Conservation (phyloP, 2,888 invertebrate species). For the Ichneumoninae sp. region DNA sequence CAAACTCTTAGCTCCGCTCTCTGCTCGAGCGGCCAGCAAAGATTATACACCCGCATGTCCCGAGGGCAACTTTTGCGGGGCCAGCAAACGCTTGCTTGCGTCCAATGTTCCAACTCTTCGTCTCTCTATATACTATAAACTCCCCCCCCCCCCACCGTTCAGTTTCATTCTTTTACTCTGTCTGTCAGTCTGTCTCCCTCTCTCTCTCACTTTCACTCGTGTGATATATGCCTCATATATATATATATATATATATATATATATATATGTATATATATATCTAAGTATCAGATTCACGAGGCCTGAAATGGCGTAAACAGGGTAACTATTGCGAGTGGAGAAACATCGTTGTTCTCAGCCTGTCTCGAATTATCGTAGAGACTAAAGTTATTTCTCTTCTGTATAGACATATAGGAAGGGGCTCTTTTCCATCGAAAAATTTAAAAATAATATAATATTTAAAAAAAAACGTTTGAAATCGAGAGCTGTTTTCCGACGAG, state of each 20-base stretch:
- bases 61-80: slow-evolving; percentile 77
- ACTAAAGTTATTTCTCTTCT: not conserved
- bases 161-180: slow-evolving; percentile 53
- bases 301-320: slow-evolving; percentile 80
- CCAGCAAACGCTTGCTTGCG: slow-evolving; percentile 63
- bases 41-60: slow-evolving; percentile 85
- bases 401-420: slow-evolving; percentile 2
- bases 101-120: slow-evolving; percentile 42
- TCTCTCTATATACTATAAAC: slow-evolving; percentile 45
- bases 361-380: slow-evolving; percentile 3
- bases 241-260: slow-evolving; percentile 55
- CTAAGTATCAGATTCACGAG: slow-evolving; percentile 83
- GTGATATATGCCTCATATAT: slow-evolving; percentile 82
- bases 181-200: too few species aligned
- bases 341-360: slow-evolving; percentile 37
- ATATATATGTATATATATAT: slow-evolving; percentile 54
- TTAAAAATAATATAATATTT: not conserved
- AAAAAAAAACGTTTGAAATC: slow-evolving; percentile 17
- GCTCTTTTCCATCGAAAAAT: not conserved
- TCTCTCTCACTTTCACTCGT: slow-evolving; percentile 73
- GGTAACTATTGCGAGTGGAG: slow-evolving; percentile 75
- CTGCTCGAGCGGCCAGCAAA: slow-evolving; percentile 77
- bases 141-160: not conserved
- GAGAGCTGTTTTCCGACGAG: not conserved
- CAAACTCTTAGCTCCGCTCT: slow-evolving; percentile 82